A percentile compares a stretch with the other conserved stretches of the same genome.
Conservation (phyloP, 1,140 invertebrate genomes). For the Achroia grisella region DNA sequence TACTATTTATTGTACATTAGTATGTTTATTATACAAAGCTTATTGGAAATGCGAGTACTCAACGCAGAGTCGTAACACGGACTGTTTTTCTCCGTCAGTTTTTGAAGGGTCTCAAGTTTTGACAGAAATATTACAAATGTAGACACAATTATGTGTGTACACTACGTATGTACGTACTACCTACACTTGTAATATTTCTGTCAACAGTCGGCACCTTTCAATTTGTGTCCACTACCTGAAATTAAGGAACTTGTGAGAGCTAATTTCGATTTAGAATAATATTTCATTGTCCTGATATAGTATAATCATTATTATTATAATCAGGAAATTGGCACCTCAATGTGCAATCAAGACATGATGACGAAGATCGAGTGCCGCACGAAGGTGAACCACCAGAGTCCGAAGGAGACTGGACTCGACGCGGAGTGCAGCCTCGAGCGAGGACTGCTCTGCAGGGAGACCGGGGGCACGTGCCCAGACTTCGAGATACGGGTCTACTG, state of each 20-base stretch:
- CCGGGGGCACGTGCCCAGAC: slow-evolving; percentile 71
- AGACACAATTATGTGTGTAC: too few species aligned
- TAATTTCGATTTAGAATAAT: background rate
- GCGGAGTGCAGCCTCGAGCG: slow-evolving; percentile 83
- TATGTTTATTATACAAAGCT: too few species aligned
- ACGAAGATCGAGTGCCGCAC: slow-evolving; percentile 84
- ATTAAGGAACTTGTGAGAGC: slow-evolving; percentile 68
- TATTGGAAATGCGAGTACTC: too few species aligned
- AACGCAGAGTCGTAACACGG: too few species aligned
- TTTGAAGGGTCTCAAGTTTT: too few species aligned
- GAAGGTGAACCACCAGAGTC: slow-evolving; percentile 73
- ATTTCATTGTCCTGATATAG: too few species aligned
- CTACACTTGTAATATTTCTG: too few species aligned
- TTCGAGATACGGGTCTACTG: slow-evolving; percentile 84
- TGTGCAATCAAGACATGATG: slow-evolving; percentile 78
- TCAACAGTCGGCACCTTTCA: too few species aligned
- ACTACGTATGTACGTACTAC: too few species aligned
- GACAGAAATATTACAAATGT: too few species aligned
- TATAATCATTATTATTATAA: slow-evolving; percentile 2
- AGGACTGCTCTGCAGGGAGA: slow-evolving; percentile 79
- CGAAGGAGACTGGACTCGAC: slow-evolving; percentile 81
- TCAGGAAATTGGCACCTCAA: slow-evolving; percentile 58
- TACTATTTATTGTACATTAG: too few species aligned
- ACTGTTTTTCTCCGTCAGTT: too few species aligned
- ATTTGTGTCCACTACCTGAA: slow-evolving; percentile 75